Conservation (phyloP, 2,113 vertebrate genomes). For the Bettongia penicillata region DNA sequence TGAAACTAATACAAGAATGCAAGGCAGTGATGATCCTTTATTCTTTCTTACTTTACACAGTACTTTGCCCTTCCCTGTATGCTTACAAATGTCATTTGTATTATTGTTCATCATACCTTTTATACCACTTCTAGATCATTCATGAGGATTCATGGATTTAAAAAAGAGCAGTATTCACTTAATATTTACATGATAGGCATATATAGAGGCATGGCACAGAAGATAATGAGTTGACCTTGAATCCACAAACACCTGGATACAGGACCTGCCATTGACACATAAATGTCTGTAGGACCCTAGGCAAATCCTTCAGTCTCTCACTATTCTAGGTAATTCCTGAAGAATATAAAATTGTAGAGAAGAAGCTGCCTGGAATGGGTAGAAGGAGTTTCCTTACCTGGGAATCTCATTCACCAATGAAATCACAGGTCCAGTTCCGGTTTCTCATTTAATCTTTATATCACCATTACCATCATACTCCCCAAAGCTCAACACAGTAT, state of each 20-base stretch:
- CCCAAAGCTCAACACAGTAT: background rate
- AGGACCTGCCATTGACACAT: no score
- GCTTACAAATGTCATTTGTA: background rate
- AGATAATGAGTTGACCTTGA: background rate
- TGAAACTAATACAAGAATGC: background rate
- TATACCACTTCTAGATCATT: background rate
- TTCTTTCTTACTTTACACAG: background rate
- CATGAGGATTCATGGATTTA: background rate
- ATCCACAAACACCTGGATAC: background rate
- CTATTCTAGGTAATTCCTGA: background rate
- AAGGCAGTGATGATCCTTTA: background rate
- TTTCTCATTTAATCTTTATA: background rate
- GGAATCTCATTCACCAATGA: background rate
- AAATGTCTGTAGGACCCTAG: background rate
- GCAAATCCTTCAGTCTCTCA: background rate
- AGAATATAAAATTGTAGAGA: background rate
- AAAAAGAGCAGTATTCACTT: background rate
- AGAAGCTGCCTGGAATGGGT: no score
- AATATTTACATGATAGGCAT: background rate
- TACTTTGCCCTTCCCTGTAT: background rate
- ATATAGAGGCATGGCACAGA: background rate
- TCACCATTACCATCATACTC: background rate
- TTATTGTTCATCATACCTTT: background rate
- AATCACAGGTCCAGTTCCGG: background rate
- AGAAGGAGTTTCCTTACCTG: background rate